These are phyloP conservation scores for Ifrita kowaldi DNA, from an alignment of 2,113 vertebrate genomes.

Conservation along the genomic window DNA sequence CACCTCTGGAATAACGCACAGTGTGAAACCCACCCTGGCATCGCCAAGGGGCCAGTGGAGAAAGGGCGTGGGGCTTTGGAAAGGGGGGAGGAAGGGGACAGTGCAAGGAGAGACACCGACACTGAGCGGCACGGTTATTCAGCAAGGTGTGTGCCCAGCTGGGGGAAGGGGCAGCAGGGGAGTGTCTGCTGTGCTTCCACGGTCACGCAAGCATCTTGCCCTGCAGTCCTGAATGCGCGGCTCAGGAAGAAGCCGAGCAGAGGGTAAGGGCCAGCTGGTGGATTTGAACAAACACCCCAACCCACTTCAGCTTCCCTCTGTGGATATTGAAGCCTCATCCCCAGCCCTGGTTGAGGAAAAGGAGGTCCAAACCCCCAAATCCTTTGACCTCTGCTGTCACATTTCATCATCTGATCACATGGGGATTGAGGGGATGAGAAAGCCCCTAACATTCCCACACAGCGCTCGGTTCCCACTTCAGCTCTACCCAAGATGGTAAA, in stretches of 20 bases:
- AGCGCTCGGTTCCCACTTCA: rapidly evolving
- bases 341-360: neutral
- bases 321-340: neutral
- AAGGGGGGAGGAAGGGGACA: neutral
- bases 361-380: neutral
- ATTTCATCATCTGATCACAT: rapidly evolving
- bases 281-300: neutral
- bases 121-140: rapidly evolving
- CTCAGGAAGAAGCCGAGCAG: neutral
- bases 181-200: neutral
- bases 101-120: rapidly evolving
- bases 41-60: neutral
- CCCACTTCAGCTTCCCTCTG: rapidly evolving
- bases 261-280: neutral
- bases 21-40: neutral
- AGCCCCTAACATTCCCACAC: neutral
- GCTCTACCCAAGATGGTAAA: neutral
- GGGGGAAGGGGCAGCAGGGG: neutral
- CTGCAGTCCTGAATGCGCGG: neutral
- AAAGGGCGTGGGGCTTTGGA: neutral
- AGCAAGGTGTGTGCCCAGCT: neutral
- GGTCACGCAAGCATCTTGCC: neutral
- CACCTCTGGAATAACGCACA: neutral
- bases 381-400: neutral
- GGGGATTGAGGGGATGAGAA: neutral